A percentile compares a stretch with the other conserved stretches of the same genome.
These are phyloP conservation scores for Caenorhabditis briggsae DNA, from an alignment of 1,140 invertebrate species.

Conservation along the genomic window DNA sequence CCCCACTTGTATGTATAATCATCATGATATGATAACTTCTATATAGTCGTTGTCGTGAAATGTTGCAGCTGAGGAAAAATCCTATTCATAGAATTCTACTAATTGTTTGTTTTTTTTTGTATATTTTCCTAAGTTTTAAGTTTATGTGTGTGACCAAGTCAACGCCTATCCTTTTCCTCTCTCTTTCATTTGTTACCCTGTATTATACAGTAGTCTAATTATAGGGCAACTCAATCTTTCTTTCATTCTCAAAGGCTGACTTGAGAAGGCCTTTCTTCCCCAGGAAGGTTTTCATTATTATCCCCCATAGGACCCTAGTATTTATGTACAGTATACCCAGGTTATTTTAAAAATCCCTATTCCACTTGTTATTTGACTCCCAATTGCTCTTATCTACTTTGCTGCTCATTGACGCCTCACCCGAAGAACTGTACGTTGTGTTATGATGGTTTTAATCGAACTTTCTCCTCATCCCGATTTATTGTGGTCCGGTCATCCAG, in stretches of 20 bases:
- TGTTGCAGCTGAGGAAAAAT: slow-evolving; percentile 9
- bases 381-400: slow-evolving; percentile 52
- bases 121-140: slow-evolving; percentile 34
- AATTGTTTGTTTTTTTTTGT: slow-evolving; percentile 46
- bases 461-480: slow-evolving; percentile 15
- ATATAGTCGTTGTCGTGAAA: slow-evolving; percentile 36
- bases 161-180: neutral
- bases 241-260: slow-evolving; percentile 49
- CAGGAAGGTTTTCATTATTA: slow-evolving; percentile 32
- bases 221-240: neutral
- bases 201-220: slow-evolving; percentile 37
- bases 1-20: slow-evolving; percentile 6
- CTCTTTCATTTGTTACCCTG: slow-evolving; percentile 6
- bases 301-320: slow-evolving; percentile 39
- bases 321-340: slow-evolving; percentile 45
- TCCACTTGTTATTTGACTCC: slow-evolving; percentile 38
- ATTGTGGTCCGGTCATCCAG: neutral
- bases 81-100: slow-evolving; percentile 2
- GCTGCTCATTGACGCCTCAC: slow-evolving; percentile 53
- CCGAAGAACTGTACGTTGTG: slow-evolving; percentile 52
- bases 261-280: slow-evolving; percentile 41
- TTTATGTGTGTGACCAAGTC: slow-evolving; percentile 51
- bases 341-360: neutral
- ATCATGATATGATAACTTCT: slow-evolving; percentile 41
- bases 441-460: slow-evolving; percentile 54